Conservation (phyloP, 2,888 invertebrate species). For the Cephalotes varians region DNA sequence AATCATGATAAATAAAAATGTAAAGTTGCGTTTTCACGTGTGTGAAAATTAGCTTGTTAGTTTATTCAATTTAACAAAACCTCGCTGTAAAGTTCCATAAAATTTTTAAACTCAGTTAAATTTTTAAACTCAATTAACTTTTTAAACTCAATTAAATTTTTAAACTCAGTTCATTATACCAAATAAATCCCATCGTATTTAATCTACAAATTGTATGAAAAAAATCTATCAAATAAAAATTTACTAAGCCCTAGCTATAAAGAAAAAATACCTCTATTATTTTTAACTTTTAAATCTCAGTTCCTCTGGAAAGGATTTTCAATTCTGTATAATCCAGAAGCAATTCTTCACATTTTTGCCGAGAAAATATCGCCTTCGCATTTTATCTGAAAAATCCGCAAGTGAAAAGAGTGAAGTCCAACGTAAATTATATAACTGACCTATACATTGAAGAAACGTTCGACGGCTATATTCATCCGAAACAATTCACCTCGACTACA, state of each 20-base stretch:
- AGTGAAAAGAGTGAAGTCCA: constrained; percentile 1
- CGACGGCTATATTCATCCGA: neutral
- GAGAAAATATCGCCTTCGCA: neutral
- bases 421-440: constrained; percentile 25
- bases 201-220: neutral
- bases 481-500: constrained; percentile 1
- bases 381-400: neutral
- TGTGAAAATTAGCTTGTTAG: neutral
- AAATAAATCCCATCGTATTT: neutral
- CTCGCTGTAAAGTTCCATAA: neutral
- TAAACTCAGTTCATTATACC: too few species aligned
- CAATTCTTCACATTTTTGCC: neutral
- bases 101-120: neutral
- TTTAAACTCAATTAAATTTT: neutral
- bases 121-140: neutral
- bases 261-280: neutral
- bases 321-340: neutral
- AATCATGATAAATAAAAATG: neutral
- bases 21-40: neutral
- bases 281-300: neutral
- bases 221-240: neutral
- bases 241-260: neutral
- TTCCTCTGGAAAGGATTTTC: neutral
- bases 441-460: neutral
- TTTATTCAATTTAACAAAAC: neutral